These are phyloP conservation scores for Dipus sagitta DNA, from an alignment of 2,797 vertebrate species.

Conservation along the genomic window DNA sequence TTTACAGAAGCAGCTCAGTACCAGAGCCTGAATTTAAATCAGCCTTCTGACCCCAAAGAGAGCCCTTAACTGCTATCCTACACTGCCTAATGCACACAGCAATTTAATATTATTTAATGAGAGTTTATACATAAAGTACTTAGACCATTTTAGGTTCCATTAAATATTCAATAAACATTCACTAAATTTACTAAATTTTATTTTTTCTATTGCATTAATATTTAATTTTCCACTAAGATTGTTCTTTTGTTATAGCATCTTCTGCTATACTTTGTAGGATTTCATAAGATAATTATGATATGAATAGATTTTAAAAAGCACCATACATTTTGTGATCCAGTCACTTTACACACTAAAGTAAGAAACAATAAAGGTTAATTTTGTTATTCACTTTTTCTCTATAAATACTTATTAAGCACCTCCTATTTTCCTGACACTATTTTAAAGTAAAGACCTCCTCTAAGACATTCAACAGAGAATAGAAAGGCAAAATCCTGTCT, in stretches of 20 bases:
- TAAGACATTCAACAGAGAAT: background rate
- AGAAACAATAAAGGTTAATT: background rate
- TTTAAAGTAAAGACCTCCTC: background rate
- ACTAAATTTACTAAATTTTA: background rate
- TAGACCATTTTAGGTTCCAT: background rate
- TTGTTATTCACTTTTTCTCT: background rate
- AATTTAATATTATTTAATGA: background rate
- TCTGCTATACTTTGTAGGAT: constrained; percentile 11
- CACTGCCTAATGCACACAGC: background rate
- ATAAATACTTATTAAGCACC: constrained; percentile 5
- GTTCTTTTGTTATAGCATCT: background rate
- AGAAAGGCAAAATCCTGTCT: background rate
- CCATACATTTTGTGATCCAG: background rate
- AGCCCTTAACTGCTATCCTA: background rate
- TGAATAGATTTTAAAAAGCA: background rate
- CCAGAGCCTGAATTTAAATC: background rate
- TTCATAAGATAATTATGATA: background rate
- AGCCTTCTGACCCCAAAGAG: background rate
- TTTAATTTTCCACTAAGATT: constrained; percentile 1
- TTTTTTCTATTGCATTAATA: constrained; percentile 16
- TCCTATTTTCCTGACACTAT: background rate
- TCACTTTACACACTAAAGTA: constrained; percentile 14
- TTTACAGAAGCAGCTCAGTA: background rate
- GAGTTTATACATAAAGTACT: background rate
- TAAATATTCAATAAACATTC: background rate